phyloP scores from a whole-genome alignment of 2,888 invertebrate species.

The Palloptera scutellata region DNA sequence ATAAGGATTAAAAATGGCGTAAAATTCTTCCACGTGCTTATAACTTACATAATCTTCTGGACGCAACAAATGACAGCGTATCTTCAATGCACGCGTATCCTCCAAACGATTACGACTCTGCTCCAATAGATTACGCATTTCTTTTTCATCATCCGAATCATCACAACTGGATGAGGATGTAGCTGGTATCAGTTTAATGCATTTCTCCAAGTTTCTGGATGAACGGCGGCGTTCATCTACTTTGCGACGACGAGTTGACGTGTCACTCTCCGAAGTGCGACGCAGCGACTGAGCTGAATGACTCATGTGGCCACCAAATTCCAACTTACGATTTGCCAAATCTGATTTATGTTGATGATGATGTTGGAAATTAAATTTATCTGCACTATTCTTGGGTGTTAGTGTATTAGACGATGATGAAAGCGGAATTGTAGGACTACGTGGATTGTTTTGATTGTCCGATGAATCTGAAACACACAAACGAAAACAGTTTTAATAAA shows the following conservation, averaged over 20 bases:
- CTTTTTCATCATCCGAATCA: conserved; percentile 62
- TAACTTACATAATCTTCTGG: conserved; percentile 65
- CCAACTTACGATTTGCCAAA: conserved; percentile 57
- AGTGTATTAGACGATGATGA: conserved; percentile 59
- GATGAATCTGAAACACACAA: conserved; percentile 37
- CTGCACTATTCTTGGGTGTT: conserved; percentile 54
- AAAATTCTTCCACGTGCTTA: not conserved
- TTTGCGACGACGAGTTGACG: conserved; percentile 60
- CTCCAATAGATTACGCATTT: conserved; percentile 60
- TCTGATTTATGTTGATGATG: conserved; percentile 34
- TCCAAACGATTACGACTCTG: conserved; percentile 62
- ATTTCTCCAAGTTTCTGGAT: conserved; percentile 61
- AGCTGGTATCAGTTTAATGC: conserved; percentile 59
- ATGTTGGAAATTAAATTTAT: conserved; percentile 41
- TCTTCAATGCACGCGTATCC: conserved; percentile 61
- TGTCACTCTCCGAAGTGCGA: conserved; percentile 63
- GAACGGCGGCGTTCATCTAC: conserved; percentile 62
- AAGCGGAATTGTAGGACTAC: conserved; percentile 48
- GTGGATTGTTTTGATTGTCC: conserved; percentile 44
- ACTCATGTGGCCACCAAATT: conserved; percentile 57
- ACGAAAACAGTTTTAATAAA: not conserved
- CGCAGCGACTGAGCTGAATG: conserved; percentile 61
- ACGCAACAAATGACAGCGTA: conserved; percentile 62
- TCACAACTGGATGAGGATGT: conserved; percentile 57
- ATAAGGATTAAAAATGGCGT: not conserved